Evolutionary conservation across 1,140 invertebrate species (phyloP), one percentile per base, ranked within the genome.

Genomic region (Caerostris darwini): DNA sequence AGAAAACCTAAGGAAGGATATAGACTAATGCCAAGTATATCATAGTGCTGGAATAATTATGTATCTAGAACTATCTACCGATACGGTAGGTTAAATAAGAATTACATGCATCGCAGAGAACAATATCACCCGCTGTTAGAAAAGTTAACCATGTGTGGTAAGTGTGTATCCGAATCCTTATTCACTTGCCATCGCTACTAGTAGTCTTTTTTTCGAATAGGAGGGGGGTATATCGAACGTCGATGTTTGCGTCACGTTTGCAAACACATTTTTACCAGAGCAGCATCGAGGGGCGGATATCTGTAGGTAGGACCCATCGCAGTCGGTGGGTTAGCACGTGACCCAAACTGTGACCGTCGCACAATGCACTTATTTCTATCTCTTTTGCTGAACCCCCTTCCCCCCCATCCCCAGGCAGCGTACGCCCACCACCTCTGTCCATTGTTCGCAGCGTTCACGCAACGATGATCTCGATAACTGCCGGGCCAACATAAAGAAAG

Each of bases 381-480:
- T 77, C 34, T 77, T 77, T 77, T 34, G 10, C 8, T 10, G 34
- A 7, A 56, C 54, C 10, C 56, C 17, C 19, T n/a, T n/a, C 19
- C 19, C 19, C 19, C 7, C 69, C 34, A 19, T 58, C 85, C 83
- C 17, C 14, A 57, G 10, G 50, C 5, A 53, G 58, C 59, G 58
- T 19, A 87, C 85, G 85, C 85, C 85, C 14, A 50, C 56, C 85
- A 87, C 69, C 69, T 77, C 69, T 77, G 58, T 12, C 56, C 85
- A 87, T 87, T 87, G 85, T 87, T 87, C 59, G 57, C 57, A 58
- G 58, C 7, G 58, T 87, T 87, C 85, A 87, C 58, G 85, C 85
- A 59, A 87, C 85, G 85, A 64, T 87, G 85, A 64, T 87, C 85
- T 58, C 85, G 85, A 87, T 87, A 87, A 87, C 85, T 87, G 10